Percentiles rank a stretch among this genome's conserved stretches.
Evolutionary conservation across 2,888 invertebrate genomes (phyloP).

Genomic region (Chrysomela aeneicollis): DNA sequence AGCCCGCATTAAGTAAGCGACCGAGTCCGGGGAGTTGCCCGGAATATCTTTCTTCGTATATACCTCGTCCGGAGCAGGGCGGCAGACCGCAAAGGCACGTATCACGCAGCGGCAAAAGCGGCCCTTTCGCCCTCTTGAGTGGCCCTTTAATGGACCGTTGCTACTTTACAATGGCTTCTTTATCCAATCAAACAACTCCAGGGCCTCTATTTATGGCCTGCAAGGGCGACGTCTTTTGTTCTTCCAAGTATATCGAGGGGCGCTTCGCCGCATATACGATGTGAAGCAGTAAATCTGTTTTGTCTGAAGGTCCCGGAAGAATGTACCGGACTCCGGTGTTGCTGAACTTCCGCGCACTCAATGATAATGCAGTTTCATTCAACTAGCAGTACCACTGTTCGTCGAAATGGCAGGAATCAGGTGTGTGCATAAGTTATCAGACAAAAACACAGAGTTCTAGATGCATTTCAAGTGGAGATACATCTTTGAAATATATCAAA

Average conservation of each 20-base stretch:
- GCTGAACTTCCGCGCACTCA: no score
- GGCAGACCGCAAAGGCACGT: conserved; percentile 40
- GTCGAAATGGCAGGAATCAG: no score
- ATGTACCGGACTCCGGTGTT: no score
- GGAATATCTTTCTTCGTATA: conserved; percentile 2
- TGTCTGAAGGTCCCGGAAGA: no score
- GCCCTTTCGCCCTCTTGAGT: conserved; percentile 42
- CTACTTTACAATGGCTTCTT: conserved; percentile 53
- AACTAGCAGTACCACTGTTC: no score
- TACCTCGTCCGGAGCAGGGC: conserved; percentile 2
- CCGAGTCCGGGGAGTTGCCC: conserved; percentile 42
- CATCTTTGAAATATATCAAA: no score
- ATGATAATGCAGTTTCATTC: no score
- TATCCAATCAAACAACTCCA: conserved; percentile 52
- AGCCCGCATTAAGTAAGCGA: conserved; percentile 18
- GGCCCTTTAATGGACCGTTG: conserved; percentile 51
- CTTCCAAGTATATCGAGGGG: no score
- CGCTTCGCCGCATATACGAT: no score
- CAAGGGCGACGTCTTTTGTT: background rate
- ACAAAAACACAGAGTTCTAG: no score
- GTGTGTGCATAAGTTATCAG: no score
- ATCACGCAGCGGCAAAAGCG: conserved; percentile 48
- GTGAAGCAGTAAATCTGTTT: background rate
- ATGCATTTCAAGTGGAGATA: no score
- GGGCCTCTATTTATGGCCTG: conserved; percentile 36